Conservation (phyloP, 2,888 invertebrate species). For the Xanthorhoe designata region DNA sequence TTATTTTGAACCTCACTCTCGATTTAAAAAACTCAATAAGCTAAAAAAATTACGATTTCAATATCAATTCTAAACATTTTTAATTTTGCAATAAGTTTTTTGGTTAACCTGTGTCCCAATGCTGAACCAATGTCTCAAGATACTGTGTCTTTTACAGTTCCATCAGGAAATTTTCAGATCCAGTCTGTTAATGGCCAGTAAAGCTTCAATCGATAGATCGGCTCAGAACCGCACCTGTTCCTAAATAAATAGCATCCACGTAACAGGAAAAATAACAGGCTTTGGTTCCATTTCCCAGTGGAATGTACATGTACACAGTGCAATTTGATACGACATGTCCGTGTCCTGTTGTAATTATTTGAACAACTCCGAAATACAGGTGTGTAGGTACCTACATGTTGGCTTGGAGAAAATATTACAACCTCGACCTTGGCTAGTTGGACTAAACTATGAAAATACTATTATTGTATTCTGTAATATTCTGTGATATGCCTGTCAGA, state of each 20-base stretch:
- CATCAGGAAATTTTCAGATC: not conserved
- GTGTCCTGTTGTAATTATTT: slow-evolving; percentile 43
- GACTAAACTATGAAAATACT: not conserved
- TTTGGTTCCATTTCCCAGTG: slow-evolving; percentile 37
- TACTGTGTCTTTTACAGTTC: too few relatives aligned
- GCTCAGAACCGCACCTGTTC: slow-evolving; percentile 38
- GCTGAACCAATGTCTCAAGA: too few relatives aligned
- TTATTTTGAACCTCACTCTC: too few relatives aligned
- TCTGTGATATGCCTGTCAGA: too few relatives aligned
- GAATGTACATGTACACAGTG: slow-evolving; percentile 35
- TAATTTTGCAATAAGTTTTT: too few relatives aligned
- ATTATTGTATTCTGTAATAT: not conserved
- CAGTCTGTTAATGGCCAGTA: not conserved
- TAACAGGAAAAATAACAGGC: slow-evolving; percentile 44
- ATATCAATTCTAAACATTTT: too few relatives aligned
- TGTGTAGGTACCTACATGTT: slow-evolving; percentile 23
- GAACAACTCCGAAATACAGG: slow-evolving; percentile 34
- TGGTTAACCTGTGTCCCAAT: too few relatives aligned
- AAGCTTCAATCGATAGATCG: not conserved
- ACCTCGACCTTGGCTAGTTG: not conserved
- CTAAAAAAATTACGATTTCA: too few relatives aligned
- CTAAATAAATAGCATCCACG: slow-evolving; percentile 44
- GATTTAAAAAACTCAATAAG: too few relatives aligned
- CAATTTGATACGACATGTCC: slow-evolving; percentile 41
- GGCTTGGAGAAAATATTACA: slow-evolving; percentile 5